Percentiles rank a stretch among this genome's conserved stretches.
Conservation (phyloP, 2,888 invertebrate species). For the Orthosia gothica region DNA sequence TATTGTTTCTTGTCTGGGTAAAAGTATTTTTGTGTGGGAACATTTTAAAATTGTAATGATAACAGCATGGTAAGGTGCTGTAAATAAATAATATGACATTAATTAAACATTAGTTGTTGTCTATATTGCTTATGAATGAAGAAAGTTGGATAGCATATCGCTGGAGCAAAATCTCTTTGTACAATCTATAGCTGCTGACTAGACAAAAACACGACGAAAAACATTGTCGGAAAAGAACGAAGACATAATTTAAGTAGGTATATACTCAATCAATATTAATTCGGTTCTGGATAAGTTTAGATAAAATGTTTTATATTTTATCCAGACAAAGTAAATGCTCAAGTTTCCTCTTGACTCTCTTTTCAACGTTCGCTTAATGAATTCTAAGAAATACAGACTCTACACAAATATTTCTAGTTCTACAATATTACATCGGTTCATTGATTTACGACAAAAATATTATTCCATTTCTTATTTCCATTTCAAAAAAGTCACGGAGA, state of each 20-base stretch:
- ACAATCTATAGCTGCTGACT: no score
- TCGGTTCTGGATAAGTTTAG: not conserved
- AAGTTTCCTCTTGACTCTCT: not conserved
- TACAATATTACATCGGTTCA: conserved; percentile 57
- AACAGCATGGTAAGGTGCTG: not conserved
- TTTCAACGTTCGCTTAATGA: conserved; percentile 12
- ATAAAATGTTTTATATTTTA: not conserved
- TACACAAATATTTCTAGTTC: conserved; percentile 38
- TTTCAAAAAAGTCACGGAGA: conserved; percentile 63
- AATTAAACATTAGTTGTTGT: conserved; percentile 4
- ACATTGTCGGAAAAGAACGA: not conserved
- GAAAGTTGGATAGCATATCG: not conserved
- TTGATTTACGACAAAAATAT: conserved; percentile 66
- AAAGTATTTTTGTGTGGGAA: conserved; percentile 1
- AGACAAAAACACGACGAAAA: not conserved
- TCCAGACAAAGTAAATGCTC: conserved; percentile 1
- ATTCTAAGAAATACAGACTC: conserved; percentile 20
- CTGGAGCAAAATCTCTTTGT: not conserved
- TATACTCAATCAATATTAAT: not conserved
- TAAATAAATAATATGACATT: conserved; percentile 12
- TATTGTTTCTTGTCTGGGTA: conserved; percentile 11
- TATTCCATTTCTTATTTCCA: conserved; percentile 58
- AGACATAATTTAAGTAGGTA: not conserved
- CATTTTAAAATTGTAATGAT: conserved; percentile 20
- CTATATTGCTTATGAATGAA: not conserved